Evolutionary conservation across 2,797 vertebrate genomes (phyloP).

Genomic region (Neosilurus hyrtlii): DNA sequence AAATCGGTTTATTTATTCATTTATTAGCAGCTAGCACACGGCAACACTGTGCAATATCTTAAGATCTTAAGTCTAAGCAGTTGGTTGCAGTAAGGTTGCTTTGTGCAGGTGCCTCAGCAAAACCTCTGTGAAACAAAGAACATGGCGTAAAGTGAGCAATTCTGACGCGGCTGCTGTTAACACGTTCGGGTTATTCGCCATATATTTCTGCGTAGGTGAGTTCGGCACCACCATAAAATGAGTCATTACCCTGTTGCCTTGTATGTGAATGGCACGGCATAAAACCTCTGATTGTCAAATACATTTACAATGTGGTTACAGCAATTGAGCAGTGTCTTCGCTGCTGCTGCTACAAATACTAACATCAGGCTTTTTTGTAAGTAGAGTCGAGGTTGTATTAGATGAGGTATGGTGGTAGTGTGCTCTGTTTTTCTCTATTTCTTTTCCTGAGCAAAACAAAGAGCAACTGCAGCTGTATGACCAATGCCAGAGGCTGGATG

Average conservation of each 20-base stretch:
- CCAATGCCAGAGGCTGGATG: conserved; percentile 11
- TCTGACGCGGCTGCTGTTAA: conserved; percentile 7
- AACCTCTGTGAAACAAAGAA: conserved; percentile 3
- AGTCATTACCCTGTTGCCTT: conserved; percentile 53
- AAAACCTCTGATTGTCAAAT: conserved; percentile 75
- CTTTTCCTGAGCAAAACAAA: conserved; percentile 29
- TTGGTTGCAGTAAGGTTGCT: background rate
- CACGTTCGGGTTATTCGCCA: conserved; percentile 10
- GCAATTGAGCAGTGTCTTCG: conserved; percentile 61
- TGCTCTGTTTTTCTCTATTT: conserved; percentile 26
- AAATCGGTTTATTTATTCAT: background rate
- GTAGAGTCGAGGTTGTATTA: conserved; percentile 27
- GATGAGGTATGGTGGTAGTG: conserved; percentile 6
- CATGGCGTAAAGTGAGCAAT: background rate
- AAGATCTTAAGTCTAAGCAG: background rate
- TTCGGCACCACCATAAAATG: conserved; percentile 26
- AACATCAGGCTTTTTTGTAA: conserved; percentile 60
- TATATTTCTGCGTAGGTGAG: conserved; percentile 49
- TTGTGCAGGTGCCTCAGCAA: conserved; percentile 1
- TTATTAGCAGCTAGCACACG: background rate
- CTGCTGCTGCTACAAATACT: conserved; percentile 61
- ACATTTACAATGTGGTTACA: conserved; percentile 69
- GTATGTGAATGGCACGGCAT: conserved; percentile 40
- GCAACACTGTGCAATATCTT: background rate
- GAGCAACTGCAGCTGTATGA: background rate